Conservation (phyloP, 2,797 vertebrate genomes). For the Thunnus albacares region DNA sequence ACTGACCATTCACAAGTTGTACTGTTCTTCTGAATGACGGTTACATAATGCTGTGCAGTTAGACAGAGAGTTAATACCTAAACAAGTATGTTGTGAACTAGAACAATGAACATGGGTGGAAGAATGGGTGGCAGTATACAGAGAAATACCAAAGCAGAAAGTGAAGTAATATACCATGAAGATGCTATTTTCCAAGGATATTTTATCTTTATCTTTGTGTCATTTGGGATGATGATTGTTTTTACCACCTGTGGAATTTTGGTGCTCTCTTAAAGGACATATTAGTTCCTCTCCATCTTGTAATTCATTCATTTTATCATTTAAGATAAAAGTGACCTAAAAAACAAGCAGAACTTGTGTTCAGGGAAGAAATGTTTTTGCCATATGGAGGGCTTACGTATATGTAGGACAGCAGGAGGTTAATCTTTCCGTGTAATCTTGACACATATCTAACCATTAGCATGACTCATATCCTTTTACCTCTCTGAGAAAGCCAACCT, state of each 20-base stretch:
- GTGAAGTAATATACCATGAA: background rate
- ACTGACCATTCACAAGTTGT: constrained; percentile 33
- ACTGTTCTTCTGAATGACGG: constrained; percentile 23
- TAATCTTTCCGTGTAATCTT: constrained; percentile 54
- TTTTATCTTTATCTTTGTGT: background rate
- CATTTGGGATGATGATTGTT: background rate
- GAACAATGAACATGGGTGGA: background rate
- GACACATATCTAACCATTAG: constrained; percentile 51
- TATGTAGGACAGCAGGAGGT: constrained; percentile 47
- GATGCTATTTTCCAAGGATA: background rate
- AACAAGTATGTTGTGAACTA: background rate
- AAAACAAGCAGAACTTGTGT: background rate
- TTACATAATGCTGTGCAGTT: constrained; percentile 28
- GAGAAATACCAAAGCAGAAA: background rate
- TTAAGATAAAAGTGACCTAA: background rate
- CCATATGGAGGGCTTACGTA: constrained; percentile 45
- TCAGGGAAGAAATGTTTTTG: constrained; percentile 8
- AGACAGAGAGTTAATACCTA: constrained; percentile 22
- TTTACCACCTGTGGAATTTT: background rate
- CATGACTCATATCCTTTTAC: constrained; percentile 50
- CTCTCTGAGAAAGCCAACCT: constrained; percentile 35
- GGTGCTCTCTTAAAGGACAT: background rate
- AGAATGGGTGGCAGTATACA: background rate
- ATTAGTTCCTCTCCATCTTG: background rate
- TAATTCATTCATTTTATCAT: background rate